Evolutionary conservation across 37 sponge, comb jelly and placozoan species (phyloP).

Genomic region (Eunapius fragilis): DNA sequence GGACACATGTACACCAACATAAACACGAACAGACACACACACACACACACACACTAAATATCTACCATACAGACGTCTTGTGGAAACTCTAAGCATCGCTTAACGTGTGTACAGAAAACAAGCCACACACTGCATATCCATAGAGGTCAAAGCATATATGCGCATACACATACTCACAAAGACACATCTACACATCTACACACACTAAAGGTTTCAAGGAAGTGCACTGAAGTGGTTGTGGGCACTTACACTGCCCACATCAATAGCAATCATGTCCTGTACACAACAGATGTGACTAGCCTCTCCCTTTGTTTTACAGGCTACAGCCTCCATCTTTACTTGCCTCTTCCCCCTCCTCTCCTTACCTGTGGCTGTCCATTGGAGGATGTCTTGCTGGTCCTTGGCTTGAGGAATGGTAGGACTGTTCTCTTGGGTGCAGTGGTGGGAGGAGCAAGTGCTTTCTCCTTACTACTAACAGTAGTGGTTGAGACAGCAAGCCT

Average conservation of each 20-base stretch:
- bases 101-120: neutral
- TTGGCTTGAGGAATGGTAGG: constrained; percentile 11
- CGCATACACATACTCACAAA: neutral
- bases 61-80: neutral
- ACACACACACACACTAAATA: neutral
- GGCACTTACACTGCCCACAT: neutral
- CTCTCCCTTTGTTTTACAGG: neutral
- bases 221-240: neutral
- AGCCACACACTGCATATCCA: neutral
- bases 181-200: neutral
- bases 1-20: neutral
- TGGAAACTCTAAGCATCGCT: too few species aligned
- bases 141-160: neutral
- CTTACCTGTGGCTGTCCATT: neutral
- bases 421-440: neutral
- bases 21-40: neutral
- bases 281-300: neutral
- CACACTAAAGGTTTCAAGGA: neutral
- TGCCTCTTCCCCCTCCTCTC: neutral
- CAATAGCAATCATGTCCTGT: neutral
- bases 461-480: neutral
- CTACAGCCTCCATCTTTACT: too few species aligned
- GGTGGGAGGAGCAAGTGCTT: neutral
- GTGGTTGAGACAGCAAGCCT: neutral
- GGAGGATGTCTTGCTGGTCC: neutral